phyloP scores from a whole-genome alignment of 35 echinoderm and acorn worm species.

The Apostichopus californicus region DNA sequence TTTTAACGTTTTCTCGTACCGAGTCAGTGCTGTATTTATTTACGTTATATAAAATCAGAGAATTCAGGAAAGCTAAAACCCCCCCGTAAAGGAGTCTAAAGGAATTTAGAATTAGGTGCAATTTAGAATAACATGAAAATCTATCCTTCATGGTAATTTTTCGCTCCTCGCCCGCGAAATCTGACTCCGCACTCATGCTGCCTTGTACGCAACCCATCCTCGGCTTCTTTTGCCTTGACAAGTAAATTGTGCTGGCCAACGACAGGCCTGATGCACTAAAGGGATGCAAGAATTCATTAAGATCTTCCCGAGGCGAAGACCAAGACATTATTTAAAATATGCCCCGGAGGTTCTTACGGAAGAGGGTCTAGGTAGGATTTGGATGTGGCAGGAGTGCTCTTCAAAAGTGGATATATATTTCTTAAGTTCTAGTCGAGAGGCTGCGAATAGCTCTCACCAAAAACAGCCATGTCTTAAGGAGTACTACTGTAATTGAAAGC shows the following conservation, averaged over 20 bases:
- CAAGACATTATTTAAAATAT: slow-evolving; percentile 61
- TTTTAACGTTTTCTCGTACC: neutral
- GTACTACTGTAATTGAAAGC: slow-evolving; percentile 33
- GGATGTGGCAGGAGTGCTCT: slow-evolving; percentile 44
- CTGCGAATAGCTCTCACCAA: slow-evolving; percentile 18
- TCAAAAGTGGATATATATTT: slow-evolving; percentile 45
- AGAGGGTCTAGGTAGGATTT: slow-evolving; percentile 58
- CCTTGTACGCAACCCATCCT: slow-evolving; percentile 51
- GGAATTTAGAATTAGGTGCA: slow-evolving; percentile 60
- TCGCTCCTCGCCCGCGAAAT: slow-evolving; percentile 62
- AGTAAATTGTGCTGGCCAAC: slow-evolving; percentile 52
- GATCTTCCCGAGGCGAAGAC: slow-evolving; percentile 23
- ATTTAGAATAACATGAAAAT: slow-evolving; percentile 60
- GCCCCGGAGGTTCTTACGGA: slow-evolving; percentile 47
- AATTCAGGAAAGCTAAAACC: slow-evolving; percentile 29
- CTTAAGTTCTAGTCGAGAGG: slow-evolving; percentile 45
- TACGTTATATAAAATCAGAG: slow-evolving; percentile 52
- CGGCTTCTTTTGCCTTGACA: slow-evolving; percentile 32
- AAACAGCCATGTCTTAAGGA: slow-evolving; percentile 50
- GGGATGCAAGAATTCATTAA: slow-evolving; percentile 58
- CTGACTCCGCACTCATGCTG: slow-evolving; percentile 57
- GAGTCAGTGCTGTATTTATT: slow-evolving; percentile 52
- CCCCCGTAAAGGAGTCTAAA: slow-evolving; percentile 49
- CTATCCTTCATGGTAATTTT: slow-evolving; percentile 63
- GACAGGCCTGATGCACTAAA: slow-evolving; percentile 52